These are phyloP conservation scores for Rugalucina vietnamica DNA, from an alignment of 2,888 invertebrate species.

Conservation along the genomic window DNA sequence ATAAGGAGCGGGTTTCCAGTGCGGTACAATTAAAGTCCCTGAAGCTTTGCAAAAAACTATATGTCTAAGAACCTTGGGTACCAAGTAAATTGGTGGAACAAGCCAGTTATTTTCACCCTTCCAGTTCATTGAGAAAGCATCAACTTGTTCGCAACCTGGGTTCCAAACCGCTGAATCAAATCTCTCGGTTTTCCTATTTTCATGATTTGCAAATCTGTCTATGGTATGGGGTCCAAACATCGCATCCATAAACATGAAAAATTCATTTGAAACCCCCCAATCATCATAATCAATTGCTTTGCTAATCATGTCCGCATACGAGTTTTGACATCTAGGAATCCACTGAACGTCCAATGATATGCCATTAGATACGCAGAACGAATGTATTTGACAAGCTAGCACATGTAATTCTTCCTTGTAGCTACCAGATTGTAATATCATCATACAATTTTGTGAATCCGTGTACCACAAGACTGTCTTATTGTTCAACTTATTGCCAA, in stretches of 20 bases:
- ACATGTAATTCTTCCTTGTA: constrained; percentile 10
- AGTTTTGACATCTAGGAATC: constrained; percentile 22
- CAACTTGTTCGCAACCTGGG: too few species aligned
- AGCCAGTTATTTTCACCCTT: not conserved
- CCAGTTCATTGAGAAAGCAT: too few species aligned
- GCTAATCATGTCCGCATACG: constrained; percentile 6
- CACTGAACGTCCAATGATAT: constrained; percentile 33
- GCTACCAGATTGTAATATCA: constrained; percentile 4
- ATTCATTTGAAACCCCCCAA: constrained; percentile 14
- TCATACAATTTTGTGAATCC: constrained; percentile 19
- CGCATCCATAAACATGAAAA: constrained; percentile 19
- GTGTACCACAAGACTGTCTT: not conserved
- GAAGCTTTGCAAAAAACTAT: not conserved
- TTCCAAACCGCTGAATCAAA: too few species aligned
- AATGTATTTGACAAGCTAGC: not conserved
- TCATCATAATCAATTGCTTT: constrained; percentile 27
- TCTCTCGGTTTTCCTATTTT: not conserved
- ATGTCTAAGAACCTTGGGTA: not conserved
- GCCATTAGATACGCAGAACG: not conserved
- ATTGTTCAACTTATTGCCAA: not conserved
- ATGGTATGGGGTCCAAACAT: not conserved
- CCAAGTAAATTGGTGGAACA: not conserved
- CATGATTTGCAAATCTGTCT: not conserved
- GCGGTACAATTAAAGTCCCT: not conserved
- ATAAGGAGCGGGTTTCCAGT: not conserved